Evolutionary conservation across 2,888 invertebrate genomes (phyloP).

Genomic region (Lepidochitona cinerea): DNA sequence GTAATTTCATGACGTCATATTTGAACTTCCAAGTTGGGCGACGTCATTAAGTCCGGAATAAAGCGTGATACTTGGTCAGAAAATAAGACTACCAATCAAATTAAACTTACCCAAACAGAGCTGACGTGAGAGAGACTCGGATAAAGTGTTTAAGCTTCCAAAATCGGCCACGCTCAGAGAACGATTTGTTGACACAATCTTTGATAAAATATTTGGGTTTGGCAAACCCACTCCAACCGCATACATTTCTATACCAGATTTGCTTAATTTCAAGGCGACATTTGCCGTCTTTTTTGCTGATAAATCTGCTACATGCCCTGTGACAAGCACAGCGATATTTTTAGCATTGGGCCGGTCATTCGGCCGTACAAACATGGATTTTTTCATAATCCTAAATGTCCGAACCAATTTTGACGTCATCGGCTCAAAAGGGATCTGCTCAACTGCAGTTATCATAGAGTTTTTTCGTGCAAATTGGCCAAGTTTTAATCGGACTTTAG

Average conservation of each 20-base stretch:
- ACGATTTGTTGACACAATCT: not conserved
- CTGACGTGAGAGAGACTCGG: not conserved
- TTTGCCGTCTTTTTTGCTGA: not conserved
- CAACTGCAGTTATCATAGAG: not conserved
- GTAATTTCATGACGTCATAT: too few relatives aligned
- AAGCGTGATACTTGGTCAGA: not conserved
- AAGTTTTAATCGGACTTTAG: conserved; percentile 1
- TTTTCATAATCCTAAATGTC: not conserved
- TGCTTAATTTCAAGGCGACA: not conserved
- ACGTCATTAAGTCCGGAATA: too few relatives aligned
- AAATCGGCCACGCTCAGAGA: not conserved
- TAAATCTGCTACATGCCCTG: not conserved
- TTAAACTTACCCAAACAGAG: not conserved
- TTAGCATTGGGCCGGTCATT: not conserved
- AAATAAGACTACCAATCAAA: not conserved
- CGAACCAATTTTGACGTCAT: not conserved
- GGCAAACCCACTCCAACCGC: not conserved
- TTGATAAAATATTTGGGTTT: not conserved
- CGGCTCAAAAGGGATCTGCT: not conserved
- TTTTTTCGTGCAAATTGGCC: not conserved
- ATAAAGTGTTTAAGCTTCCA: not conserved
- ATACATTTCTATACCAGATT: not conserved
- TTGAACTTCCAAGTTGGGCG: too few relatives aligned
- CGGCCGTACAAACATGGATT: not conserved
- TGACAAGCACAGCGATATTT: not conserved